Percentiles rank a stretch among this genome's conserved stretches.
Evolutionary conservation across 2,113 vertebrate genomes (phyloP).

Genomic region (Cebus imitator): DNA sequence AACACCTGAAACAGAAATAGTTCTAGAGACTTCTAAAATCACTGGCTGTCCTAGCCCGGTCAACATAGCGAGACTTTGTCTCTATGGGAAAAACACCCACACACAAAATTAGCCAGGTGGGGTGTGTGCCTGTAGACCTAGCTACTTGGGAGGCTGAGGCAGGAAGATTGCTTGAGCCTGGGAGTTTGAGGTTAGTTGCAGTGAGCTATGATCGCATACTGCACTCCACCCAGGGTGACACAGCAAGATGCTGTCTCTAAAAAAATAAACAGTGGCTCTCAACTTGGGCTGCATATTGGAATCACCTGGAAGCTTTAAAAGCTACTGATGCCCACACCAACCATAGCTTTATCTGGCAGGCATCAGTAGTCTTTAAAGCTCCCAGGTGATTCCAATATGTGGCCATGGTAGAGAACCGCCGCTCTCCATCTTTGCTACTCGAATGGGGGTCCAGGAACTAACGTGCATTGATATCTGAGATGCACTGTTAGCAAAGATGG

Average conservation of each 20-base stretch:
- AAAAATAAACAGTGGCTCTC: neutral
- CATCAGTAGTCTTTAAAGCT: neutral
- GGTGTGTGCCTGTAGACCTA: too few species aligned
- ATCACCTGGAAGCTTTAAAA: neutral
- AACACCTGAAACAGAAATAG: neutral
- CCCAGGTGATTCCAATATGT: neutral
- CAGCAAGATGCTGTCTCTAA: too few species aligned
- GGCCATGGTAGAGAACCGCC: neutral
- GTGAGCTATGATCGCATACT: too few species aligned
- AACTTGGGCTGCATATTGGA: neutral
- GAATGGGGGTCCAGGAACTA: neutral
- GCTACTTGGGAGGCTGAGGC: too few species aligned
- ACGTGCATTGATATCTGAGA: neutral
- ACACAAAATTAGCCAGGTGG: too few species aligned
- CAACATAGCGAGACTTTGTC: too few species aligned
- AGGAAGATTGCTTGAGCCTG: too few species aligned
- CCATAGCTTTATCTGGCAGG: neutral
- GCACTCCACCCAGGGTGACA: too few species aligned
- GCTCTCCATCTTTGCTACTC: neutral
- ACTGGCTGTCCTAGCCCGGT: neutral
- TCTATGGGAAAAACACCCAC: too few species aligned
- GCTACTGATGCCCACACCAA: neutral
- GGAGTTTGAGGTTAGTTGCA: too few species aligned
- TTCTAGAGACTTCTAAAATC: conserved; percentile 25
- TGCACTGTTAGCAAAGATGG: neutral